Evolutionary conservation across 2,888 invertebrate genomes (phyloP).

Genomic region (Eupithecia subfuscata): DNA sequence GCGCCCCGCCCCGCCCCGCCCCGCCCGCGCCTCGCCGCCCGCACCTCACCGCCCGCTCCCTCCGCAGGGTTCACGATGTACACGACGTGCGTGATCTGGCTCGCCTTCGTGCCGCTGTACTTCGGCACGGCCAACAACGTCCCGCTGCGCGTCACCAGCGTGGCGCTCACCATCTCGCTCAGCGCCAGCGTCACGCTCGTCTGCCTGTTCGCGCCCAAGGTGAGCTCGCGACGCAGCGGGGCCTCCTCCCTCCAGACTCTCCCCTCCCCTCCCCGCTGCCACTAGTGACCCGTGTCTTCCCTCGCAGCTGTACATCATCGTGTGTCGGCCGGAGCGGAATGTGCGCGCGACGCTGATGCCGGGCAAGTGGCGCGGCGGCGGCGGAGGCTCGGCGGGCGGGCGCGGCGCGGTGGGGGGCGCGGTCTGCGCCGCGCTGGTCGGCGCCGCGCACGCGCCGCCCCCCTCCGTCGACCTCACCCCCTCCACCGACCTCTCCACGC

Average conservation of each 20-base stretch:
- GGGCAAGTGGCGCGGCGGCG: constrained; percentile 60
- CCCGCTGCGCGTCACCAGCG: constrained; percentile 95
- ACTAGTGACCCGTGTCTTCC: constrained; percentile 84
- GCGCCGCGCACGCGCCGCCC: constrained; percentile 57
- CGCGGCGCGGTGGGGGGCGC: constrained; percentile 60
- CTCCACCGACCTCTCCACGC: constrained; percentile 68
- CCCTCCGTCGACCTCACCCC: constrained; percentile 63
- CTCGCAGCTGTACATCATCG: constrained; percentile 69
- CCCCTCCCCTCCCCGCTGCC: constrained; percentile 87
- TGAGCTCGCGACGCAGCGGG: constrained; percentile 90
- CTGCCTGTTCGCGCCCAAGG: constrained; percentile 97
- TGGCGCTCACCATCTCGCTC: constrained; percentile 97
- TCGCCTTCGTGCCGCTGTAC: constrained; percentile 98
- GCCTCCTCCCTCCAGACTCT: too few species aligned
- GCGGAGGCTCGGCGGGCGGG: constrained; percentile 46
- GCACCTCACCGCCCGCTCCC: background rate
- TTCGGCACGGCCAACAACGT: constrained; percentile 97
- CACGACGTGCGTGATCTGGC: constrained; percentile 98
- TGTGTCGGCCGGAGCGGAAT: constrained; percentile 72
- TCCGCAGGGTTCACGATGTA: constrained; percentile 97
- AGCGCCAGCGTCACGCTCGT: constrained; percentile 97
- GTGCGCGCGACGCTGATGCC: constrained; percentile 70
- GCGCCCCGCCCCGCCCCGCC: background rate
- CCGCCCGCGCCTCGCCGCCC: background rate
- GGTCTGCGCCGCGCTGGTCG: constrained; percentile 65